These are phyloP conservation scores for Carassius auratus DNA, from an alignment of 2,113 vertebrate species.

Conservation along the genomic window DNA sequence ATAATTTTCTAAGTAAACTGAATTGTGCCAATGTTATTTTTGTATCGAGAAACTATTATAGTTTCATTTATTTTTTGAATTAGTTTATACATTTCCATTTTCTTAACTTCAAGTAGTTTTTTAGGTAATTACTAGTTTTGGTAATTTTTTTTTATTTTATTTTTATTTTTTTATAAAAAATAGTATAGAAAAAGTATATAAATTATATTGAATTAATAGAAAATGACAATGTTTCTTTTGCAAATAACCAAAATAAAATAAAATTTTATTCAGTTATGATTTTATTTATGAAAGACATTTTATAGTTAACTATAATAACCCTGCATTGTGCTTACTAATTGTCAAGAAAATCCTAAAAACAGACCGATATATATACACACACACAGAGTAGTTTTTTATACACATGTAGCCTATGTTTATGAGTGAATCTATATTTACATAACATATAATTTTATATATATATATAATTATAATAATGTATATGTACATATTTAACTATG, in stretches of 20 bases:
- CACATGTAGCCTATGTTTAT: too few species aligned
- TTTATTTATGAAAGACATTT: neutral
- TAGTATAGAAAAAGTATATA: neutral
- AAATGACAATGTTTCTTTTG: too few species aligned
- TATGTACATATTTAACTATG: too few species aligned
- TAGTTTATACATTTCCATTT: neutral
- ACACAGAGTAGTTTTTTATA: too few species aligned
- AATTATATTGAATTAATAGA: neutral
- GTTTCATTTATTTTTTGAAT: too few species aligned
- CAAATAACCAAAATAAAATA: too few species aligned
- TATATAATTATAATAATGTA: too few species aligned
- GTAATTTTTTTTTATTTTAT: neutral
- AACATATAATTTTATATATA: too few species aligned
- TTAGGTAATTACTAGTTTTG: too few species aligned
- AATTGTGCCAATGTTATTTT: neutral
- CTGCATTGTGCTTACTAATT: neutral
- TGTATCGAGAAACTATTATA: neutral
- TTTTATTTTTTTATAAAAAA: too few species aligned
- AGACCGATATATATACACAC: too few species aligned
- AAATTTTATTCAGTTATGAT: neutral
- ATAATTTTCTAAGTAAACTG: neutral
- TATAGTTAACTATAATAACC: neutral
- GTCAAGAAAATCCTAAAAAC: neutral
- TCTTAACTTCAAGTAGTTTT: neutral
- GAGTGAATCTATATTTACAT: too few species aligned